Conservation (phyloP, 2,797 vertebrate species). For the Vultur gryphus region DNA sequence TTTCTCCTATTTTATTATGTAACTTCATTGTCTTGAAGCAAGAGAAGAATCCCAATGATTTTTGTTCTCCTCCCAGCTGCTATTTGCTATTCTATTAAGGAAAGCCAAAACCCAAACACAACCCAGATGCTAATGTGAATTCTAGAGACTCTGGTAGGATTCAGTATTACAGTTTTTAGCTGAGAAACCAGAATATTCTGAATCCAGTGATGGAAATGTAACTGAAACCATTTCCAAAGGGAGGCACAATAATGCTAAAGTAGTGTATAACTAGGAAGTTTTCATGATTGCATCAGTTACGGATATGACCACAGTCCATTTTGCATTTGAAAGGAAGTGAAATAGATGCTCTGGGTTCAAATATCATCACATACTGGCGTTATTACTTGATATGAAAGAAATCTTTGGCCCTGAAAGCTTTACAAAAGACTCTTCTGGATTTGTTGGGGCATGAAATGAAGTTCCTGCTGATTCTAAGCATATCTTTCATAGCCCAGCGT, state of each 20-base stretch:
- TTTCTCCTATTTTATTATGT: background rate
- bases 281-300: background rate
- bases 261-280: background rate
- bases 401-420: background rate
- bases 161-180: background rate
- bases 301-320: background rate
- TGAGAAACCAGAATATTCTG: background rate
- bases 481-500: background rate
- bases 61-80: background rate
- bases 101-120: constrained; percentile 18
- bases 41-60: background rate
- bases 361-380: background rate
- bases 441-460: background rate
- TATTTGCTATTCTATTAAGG: background rate
- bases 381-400: background rate
- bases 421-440: background rate
- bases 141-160: background rate
- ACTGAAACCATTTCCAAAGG: background rate
- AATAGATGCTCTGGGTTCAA: background rate
- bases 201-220: background rate
- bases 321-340: background rate
- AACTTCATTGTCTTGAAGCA: background rate
- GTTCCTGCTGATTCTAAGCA: background rate
- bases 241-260: background rate
- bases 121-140: background rate